These are phyloP conservation scores for Dendrolimus pini DNA, from an alignment of 2,888 invertebrate genomes.

Conservation along the genomic window DNA sequence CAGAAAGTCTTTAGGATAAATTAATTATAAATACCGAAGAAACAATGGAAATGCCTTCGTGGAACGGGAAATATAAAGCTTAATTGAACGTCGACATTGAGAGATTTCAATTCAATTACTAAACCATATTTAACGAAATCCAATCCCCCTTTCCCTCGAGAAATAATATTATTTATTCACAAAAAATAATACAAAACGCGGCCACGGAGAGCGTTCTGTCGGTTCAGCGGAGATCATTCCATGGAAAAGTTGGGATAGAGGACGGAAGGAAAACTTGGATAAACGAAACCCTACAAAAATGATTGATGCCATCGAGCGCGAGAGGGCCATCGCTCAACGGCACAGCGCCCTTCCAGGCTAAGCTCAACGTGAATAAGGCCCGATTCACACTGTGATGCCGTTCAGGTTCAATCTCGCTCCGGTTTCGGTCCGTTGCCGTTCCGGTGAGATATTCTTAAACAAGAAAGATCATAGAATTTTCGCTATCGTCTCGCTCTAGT, in stretches of 20 bases:
- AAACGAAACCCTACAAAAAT: slow-evolving; percentile 77
- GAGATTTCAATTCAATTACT: slow-evolving; percentile 78
- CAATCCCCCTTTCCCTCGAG: slow-evolving; percentile 73
- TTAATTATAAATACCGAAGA: slow-evolving; percentile 51
- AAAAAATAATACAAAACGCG: slow-evolving; percentile 75
- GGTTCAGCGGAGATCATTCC: slow-evolving; percentile 73
- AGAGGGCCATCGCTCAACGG: slow-evolving; percentile 51
- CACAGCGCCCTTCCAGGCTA: slow-evolving; percentile 29
- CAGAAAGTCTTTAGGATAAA: slow-evolving; percentile 31
- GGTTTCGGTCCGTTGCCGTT: too few species aligned
- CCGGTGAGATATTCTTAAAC: too few species aligned
- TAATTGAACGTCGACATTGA: slow-evolving; percentile 76
- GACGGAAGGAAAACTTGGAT: slow-evolving; percentile 70
- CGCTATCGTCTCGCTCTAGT: too few species aligned
- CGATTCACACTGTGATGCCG: too few species aligned
- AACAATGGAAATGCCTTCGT: slow-evolving; percentile 69
- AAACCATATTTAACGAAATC: slow-evolving; percentile 77
- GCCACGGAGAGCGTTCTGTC: slow-evolving; percentile 66
- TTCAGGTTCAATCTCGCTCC: too few species aligned
- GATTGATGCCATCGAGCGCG: slow-evolving; percentile 66
- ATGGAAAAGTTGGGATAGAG: slow-evolving; percentile 66
- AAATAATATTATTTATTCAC: slow-evolving; percentile 77
- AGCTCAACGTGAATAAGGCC: too few species aligned
- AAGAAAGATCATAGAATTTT: too few species aligned
- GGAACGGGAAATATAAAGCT: slow-evolving; percentile 65